Evolutionary conservation across 1,140 invertebrate species (phyloP).

Genomic region (Luehdorfia chinensis): DNA sequence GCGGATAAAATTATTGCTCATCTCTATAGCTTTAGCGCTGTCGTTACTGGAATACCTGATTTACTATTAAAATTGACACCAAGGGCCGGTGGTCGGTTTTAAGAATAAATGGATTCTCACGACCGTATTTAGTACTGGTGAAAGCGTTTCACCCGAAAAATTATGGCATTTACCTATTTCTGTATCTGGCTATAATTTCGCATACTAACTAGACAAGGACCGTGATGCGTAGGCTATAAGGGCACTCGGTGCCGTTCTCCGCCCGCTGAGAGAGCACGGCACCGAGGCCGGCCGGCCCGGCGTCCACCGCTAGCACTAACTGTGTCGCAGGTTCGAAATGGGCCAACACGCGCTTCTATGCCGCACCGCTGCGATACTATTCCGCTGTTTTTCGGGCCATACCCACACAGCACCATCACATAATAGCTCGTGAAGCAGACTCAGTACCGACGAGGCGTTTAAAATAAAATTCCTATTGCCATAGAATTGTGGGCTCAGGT

Average conservation of each 20-base stretch:
- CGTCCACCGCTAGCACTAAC: conserved; percentile 42
- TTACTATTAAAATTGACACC: conserved; percentile 25
- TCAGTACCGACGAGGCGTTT: too few relatives aligned
- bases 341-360: not conserved
- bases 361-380: too few relatives aligned
- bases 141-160: conserved; percentile 65
- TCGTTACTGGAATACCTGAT: conserved; percentile 22
- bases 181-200: conserved; percentile 72
- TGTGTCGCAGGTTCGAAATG: conserved; percentile 1
- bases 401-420: too few relatives aligned
- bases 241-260: conserved; percentile 33
- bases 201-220: conserved; percentile 54
- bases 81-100: conserved; percentile 29
- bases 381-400: too few relatives aligned
- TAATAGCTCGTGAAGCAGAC: too few relatives aligned
- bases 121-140: conserved; percentile 59
- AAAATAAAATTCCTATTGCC: too few relatives aligned
- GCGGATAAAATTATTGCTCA: conserved; percentile 21
- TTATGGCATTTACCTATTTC: conserved; percentile 68
- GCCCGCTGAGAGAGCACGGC: conserved; percentile 40
- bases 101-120: conserved; percentile 26
- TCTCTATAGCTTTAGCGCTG: conserved; percentile 25
- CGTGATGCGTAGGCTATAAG: conserved; percentile 66
- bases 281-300: conserved; percentile 39
- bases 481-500: too few relatives aligned